phyloP scores from a whole-genome alignment of 2,113 vertebrate genomes.

The Oreochromis spilurus region DNA sequence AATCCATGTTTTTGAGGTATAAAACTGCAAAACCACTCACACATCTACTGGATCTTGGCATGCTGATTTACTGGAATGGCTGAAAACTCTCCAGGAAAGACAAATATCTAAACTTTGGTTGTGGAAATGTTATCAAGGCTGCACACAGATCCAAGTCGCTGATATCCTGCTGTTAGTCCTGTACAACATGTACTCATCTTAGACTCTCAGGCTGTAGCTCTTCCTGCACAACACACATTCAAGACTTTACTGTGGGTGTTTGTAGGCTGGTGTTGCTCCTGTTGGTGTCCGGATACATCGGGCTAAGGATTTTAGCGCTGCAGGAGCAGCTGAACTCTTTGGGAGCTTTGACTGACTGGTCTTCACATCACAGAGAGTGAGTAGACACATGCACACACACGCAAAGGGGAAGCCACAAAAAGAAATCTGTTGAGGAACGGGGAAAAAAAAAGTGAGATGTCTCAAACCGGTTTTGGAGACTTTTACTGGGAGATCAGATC shows the following conservation, averaged over 20 bases:
- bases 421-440: not conserved
- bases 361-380: constrained; percentile 55
- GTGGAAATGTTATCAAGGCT: not conserved
- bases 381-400: not conserved
- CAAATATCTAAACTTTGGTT: not conserved
- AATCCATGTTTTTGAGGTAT: not conserved
- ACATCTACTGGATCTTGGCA: not conserved
- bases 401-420: not conserved
- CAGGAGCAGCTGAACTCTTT: constrained; percentile 73
- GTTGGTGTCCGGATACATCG: constrained; percentile 77
- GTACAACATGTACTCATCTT: not conserved
- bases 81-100: not conserved
- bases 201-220: not conserved
- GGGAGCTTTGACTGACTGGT: constrained; percentile 50
- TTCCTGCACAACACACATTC: not conserved
- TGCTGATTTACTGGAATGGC: constrained; percentile 8
- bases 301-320: constrained; percentile 74
- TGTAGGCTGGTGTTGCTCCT: constrained; percentile 75
- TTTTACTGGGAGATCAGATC: not conserved
- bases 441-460: not conserved
- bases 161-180: not conserved
- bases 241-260: not conserved
- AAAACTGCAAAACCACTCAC: not conserved
- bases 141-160: not conserved
- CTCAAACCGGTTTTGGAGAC: constrained; percentile 32